Percentiles rank a stretch among this genome's conserved stretches.
Evolutionary conservation across 92 coral and sea anemone genomes (phyloP).

Genomic region (Epizoanthus stellaris): DNA sequence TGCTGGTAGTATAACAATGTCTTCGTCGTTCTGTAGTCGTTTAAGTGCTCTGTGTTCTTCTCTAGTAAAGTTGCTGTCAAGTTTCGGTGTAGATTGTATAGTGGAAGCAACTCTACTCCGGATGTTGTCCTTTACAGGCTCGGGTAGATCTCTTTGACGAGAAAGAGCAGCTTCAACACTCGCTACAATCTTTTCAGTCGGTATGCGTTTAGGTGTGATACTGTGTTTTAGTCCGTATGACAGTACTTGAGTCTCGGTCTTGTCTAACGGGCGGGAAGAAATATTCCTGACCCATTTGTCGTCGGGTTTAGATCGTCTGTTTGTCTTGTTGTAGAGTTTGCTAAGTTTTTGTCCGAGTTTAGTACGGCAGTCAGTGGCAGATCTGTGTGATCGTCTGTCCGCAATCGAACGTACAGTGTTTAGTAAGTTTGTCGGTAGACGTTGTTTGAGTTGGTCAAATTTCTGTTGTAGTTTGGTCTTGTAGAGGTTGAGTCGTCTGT

Average conservation of each 20-base stretch:
- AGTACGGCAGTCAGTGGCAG: constrained; percentile 1
- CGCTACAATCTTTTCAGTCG: constrained; percentile 47
- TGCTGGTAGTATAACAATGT: no score
- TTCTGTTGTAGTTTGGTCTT: constrained; percentile 33
- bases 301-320: constrained; percentile 39
- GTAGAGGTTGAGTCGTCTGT: constrained; percentile 18
- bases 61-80: constrained; percentile 51
- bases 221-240: constrained; percentile 51
- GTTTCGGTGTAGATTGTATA: constrained; percentile 42
- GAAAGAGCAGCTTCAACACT: constrained; percentile 45
- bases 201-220: constrained; percentile 39
- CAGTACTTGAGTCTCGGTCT: constrained; percentile 51
- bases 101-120: constrained; percentile 45
- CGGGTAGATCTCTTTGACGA: constrained; percentile 30
- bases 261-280: constrained; percentile 63
- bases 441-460: constrained; percentile 40
- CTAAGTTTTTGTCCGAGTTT: constrained; percentile 23
- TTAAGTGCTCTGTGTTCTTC: no score
- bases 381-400: constrained; percentile 16
- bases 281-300: no score
- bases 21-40: no score
- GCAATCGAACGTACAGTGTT: constrained; percentile 14
- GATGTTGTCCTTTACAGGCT: constrained; percentile 48
- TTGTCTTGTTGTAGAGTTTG: constrained; percentile 28
- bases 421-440: constrained; percentile 15